Base-by-base conservation (phyloP, 2,113 vertebrate species). In the Empidonax traillii region DNA sequence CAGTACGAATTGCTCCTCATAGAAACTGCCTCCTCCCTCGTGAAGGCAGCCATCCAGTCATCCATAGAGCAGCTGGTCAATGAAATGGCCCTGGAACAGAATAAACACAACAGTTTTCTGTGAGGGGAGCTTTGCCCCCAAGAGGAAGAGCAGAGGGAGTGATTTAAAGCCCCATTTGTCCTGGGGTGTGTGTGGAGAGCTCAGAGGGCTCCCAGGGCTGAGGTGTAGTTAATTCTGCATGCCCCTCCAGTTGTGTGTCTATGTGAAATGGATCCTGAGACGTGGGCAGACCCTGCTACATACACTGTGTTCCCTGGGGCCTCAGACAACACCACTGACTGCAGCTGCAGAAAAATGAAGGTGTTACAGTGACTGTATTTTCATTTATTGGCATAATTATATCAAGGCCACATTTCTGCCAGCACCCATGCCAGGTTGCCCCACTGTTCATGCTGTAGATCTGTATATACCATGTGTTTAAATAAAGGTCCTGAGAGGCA, bases 41-140 rank as follows among this genome's bases (percentile, higher is more conserved):
- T 98, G 82, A 98, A 98, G 91, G 98, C 98, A 0, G 98, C 98
- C 49, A 98, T 98, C 73, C 98, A 98, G 95, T 97, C 98, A 3
- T 98, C 98, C 76, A 87, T 98, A 83, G 98, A 98, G 88, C 98
- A 98, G 95, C 95, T 98, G 84, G 94, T 98, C 79, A 98, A 95
- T 7, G 98, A 98, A 95, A 98, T 98, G 97, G 97, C 96, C 58
- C 96, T 98, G 82, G 97, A 97, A 78, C 97, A 98, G 69, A 97
- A 98, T 53, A 96, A 97, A 65, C 97, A 97, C 74, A 98, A 98
- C 96, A 98, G 95, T 78, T 97, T 97, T 84, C 91, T 98, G 78
- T 97, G 97, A 97, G 89, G 94, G 91, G 86, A 77, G 58, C 19
- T 15, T 43, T 79, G 85, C 28, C 73, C 39, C 59, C 17, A 19